Base-by-base conservation (phyloP, 2,797 vertebrate genomes). In the Lagocephalus sceleratus region DNA sequence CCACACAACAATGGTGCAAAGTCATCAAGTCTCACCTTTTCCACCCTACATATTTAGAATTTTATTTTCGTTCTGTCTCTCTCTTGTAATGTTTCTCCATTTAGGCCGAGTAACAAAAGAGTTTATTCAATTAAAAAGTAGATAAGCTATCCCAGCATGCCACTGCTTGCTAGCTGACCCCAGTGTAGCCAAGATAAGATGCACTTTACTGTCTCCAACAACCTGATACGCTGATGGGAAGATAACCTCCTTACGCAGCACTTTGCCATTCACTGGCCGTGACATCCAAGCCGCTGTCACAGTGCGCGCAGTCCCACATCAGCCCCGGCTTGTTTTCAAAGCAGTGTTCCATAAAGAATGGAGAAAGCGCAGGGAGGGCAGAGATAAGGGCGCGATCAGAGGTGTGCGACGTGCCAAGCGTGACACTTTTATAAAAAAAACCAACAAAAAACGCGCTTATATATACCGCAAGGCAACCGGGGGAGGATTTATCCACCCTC, bases 291-390 rank as follows among this genome's bases (percentile, higher is more conserved):
- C 68, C 45, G 64, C 62, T 50, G 22, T 57, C 75, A 75, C 73
- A 81, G 72, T 76, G 65, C 54, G 11, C 10, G 2, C 63, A 26
- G 63, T 60, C 76, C 82, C 71, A 75, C 68, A 57, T 76, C 76
- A 75, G 42, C 68, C 32, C 66, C 53, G 62, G 75, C 66, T 61
- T 76, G 79, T 68, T 86, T 86, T 85, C 76, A 76, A 84, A 79
- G 78, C 66, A 61, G 51, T 20, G 65, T 73, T 80, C 69, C 75
- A 72, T 52, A 66, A 71, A 76, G 58, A 66, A 38, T 56, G 40
- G 51, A 38, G 59, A 62, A 29, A 59, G 16, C 52, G 7, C 16
- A 48, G 43, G 58, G 6, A 14, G 6, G n/a, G 12, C 2, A 2
- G 56, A 54, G 63, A 73, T 61, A 71, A 79, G 63, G 32, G 38